Conservation (phyloP, 2,888 invertebrate genomes). For the Pyrochroa serraticornis region DNA sequence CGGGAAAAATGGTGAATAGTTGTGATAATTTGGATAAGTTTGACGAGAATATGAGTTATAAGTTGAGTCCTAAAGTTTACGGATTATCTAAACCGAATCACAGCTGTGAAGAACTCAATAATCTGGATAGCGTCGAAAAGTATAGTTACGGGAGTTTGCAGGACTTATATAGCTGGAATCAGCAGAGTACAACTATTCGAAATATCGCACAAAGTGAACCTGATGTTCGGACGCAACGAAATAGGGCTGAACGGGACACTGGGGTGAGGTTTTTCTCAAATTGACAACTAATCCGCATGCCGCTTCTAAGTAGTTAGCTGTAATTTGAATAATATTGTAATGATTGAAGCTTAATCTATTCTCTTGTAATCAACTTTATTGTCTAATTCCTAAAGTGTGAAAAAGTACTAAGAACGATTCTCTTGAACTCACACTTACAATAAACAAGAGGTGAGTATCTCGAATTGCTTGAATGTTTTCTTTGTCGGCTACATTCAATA, state of each 20-base stretch:
- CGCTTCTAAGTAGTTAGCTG: not conserved
- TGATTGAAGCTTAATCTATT: too few relatives aligned
- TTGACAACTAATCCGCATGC: not conserved
- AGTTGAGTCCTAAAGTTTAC: conserved; percentile 72
- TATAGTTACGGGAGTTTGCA: conserved; percentile 69
- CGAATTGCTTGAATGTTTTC: too few relatives aligned
- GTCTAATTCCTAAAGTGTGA: too few relatives aligned
- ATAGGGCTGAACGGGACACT: conserved; percentile 31
- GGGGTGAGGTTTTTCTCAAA: conserved; percentile 3
- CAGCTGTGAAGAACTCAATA: conserved; percentile 54
- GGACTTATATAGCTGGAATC: conserved; percentile 60
- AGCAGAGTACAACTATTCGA: conserved; percentile 35
- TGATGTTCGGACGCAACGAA: conserved; percentile 61
- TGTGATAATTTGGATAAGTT: conserved; percentile 50
- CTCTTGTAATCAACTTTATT: too few relatives aligned
- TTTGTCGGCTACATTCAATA: too few relatives aligned
- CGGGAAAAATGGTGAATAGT: conserved; percentile 48
- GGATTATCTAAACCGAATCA: conserved; percentile 57
- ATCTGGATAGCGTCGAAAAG: conserved; percentile 47
- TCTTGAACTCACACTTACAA: too few relatives aligned
- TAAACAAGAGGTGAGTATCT: too few relatives aligned
- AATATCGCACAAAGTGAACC: conserved; percentile 68
- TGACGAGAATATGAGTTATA: conserved; percentile 57
- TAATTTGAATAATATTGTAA: too few relatives aligned
- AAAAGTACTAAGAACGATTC: too few relatives aligned